A percentile compares a stretch with the other conserved stretches of the same genome.
phyloP scores from a whole-genome alignment of 2,797 vertebrate species.

The Enteromius argenteus region DNA sequence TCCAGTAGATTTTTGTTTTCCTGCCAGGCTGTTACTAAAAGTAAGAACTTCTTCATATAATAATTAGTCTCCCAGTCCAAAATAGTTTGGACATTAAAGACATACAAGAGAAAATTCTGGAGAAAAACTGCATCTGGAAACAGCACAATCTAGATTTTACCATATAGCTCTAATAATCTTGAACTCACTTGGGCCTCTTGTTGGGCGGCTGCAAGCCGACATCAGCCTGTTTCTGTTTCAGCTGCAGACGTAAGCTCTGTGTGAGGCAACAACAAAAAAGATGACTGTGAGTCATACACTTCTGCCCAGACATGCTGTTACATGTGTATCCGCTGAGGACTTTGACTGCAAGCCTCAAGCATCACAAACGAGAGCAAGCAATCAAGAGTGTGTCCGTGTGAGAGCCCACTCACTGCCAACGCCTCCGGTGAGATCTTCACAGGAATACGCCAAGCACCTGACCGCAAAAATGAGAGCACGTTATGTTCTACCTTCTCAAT shows the following conservation, averaged over 20 bases:
- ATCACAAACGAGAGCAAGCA: slow-evolving; percentile 6
- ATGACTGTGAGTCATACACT: neutral
- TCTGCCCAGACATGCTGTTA: neutral
- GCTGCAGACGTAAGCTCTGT: slow-evolving; percentile 85
- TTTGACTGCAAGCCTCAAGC: neutral
- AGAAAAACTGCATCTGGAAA: neutral
- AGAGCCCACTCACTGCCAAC: slow-evolving; percentile 82
- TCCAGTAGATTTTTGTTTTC: neutral
- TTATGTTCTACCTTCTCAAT: neutral
- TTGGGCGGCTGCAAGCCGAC: slow-evolving; percentile 83
- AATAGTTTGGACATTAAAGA: neutral
- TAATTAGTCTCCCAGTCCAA: neutral
- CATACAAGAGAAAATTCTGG: neutral
- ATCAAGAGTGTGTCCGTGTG: neutral
- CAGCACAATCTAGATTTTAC: neutral
- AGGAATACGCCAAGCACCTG: slow-evolving; percentile 89
- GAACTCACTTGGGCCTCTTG: slow-evolving; percentile 89
- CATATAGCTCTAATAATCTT: neutral
- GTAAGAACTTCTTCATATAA: neutral
- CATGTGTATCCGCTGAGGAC: slow-evolving; percentile 9
- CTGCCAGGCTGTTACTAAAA: neutral
- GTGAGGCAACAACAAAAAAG: slow-evolving; percentile 58
- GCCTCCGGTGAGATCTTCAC: slow-evolving; percentile 90
- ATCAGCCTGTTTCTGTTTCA: slow-evolving; percentile 89
- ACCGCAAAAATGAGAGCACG: neutral